Percentiles rank a stretch among this genome's conserved stretches.
Conservation (phyloP, 2,888 invertebrate species). For the Formica aserva region DNA sequence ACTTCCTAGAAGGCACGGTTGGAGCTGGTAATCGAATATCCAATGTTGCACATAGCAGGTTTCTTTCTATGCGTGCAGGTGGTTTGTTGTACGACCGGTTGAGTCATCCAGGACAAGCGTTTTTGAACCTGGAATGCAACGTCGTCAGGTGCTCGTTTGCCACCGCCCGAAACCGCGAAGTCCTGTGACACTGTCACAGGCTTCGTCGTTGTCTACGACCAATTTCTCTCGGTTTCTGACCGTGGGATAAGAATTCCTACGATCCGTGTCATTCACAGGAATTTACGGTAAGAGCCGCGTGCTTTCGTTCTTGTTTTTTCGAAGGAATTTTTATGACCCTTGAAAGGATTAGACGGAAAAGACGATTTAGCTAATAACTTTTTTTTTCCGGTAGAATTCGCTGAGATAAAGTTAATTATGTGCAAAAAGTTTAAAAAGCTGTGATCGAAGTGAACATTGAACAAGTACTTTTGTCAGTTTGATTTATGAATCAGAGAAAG, state of each 20-base stretch:
- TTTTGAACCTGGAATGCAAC: constrained; percentile 45
- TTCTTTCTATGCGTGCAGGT: constrained; percentile 65
- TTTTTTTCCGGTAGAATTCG: constrained; percentile 9
- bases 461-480: not conserved
- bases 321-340: constrained; percentile 39
- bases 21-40: constrained; percentile 74
- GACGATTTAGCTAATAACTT: constrained; percentile 12
- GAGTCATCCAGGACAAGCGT: constrained; percentile 66
- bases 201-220: constrained; percentile 49
- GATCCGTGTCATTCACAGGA: constrained; percentile 64
- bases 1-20: constrained; percentile 57
- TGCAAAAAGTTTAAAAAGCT: not conserved
- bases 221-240: constrained; percentile 60
- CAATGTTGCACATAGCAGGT: constrained; percentile 64
- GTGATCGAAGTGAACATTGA: not conserved
- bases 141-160: constrained; percentile 24
- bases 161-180: constrained; percentile 66
- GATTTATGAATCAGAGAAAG: not conserved
- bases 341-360: not conserved
- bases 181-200: constrained; percentile 55
- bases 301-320: constrained; percentile 18
- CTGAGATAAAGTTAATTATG: constrained; percentile 19
- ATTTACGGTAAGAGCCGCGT: constrained; percentile 44
- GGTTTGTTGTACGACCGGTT: constrained; percentile 67
- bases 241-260: constrained; percentile 74